Evolutionary conservation across 2,888 invertebrate species (phyloP), one percentile per base, ranked within the genome.

Genomic region (Cheilosia pagana): DNA sequence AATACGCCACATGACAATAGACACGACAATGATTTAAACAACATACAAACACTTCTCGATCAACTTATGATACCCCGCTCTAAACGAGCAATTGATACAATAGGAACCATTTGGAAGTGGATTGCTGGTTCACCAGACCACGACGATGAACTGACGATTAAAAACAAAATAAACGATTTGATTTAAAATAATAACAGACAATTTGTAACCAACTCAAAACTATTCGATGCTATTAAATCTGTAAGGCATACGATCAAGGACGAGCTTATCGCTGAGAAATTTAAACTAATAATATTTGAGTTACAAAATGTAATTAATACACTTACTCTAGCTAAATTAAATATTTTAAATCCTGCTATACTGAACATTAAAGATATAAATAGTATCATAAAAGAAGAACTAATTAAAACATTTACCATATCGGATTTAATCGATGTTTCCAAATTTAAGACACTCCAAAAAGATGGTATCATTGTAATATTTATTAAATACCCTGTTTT

Each of bases 81-180:
- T 23, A 23, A 23, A 23, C 23, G 23, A 23, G 23, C 23, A 23
- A 23, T 23, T 23, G 23, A 23, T 23, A 23, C 23, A 23, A 23
- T 23, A 23, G 23, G 23, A 23, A 23, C 23, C 23, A 23, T 23
- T 23, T 23, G 23, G 23, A 23, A 23, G 23, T 59, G 59, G 41
- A 55, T 16, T 3, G 31, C 41, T 7, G 59, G 59, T 7, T 21
- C 59, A 4, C 41, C 21, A 23, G 39, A 59, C n/a, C 35, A 55
- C 19, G 55, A 55, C 41, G 60, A 60, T 23, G 60, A 60, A 25
- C 3, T 60, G 3, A 28, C 8, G 12, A n/a, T 43, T 8, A 43
- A 60, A 19, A 43, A 41, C 12, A 60, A 60, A 60, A 60, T 60
- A 19, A 43, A 60, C n/a, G 43, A 14, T 43, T 14, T 23, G 4